Evolutionary conservation across 2,888 invertebrate genomes (phyloP).

Genomic region (Sarcophaga carnaria): DNA sequence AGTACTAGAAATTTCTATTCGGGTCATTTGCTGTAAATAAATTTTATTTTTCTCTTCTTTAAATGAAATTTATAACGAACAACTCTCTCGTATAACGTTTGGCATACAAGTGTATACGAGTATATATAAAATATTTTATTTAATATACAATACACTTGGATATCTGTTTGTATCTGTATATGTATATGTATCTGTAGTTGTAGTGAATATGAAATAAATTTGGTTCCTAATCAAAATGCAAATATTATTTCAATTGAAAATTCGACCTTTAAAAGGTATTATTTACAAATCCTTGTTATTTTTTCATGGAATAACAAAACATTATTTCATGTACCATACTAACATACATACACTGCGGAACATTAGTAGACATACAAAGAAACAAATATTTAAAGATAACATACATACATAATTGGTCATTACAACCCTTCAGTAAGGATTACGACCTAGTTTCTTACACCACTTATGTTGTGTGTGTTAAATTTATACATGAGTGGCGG

Average conservation of each 20-base stretch:
- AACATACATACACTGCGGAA: background rate
- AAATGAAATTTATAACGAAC: too few species aligned
- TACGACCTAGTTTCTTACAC: too few species aligned
- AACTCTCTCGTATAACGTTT: too few species aligned
- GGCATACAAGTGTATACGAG: too few species aligned
- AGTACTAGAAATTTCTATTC: slow-evolving; percentile 37
- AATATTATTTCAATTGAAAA: background rate
- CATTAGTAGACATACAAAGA: background rate
- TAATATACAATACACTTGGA: too few species aligned
- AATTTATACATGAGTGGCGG: too few species aligned
- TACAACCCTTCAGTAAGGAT: too few species aligned
- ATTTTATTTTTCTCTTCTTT: too few species aligned
- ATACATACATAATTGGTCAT: too few species aligned
- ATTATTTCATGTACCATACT: background rate
- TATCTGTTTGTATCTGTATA: background rate
- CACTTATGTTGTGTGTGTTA: too few species aligned
- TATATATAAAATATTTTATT: too few species aligned
- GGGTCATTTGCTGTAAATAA: slow-evolving; percentile 36
- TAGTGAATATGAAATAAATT: background rate
- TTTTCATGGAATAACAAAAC: background rate
- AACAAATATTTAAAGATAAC: too few species aligned
- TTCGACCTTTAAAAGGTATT: background rate
- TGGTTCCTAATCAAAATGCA: background rate
- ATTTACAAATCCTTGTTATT: background rate
- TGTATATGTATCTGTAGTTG: background rate